Conservation (phyloP, 2,797 vertebrate genomes). For the Dendrocincla tyrannina region DNA sequence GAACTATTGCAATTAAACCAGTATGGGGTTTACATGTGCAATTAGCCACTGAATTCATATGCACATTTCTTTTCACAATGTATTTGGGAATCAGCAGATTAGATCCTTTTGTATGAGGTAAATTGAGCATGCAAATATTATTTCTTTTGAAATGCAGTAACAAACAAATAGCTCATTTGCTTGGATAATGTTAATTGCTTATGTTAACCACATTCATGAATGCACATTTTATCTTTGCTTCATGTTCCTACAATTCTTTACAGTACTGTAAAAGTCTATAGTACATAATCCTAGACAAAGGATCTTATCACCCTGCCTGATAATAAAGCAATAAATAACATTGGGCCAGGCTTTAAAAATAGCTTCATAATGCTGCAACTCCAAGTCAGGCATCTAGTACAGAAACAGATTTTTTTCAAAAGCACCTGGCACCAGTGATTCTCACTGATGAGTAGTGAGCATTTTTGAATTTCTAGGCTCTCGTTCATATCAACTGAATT, state of each 20-base stretch:
- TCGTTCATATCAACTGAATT: neutral
- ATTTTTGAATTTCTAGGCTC: neutral
- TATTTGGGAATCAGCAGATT: neutral
- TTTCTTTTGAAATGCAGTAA: slow-evolving; percentile 22
- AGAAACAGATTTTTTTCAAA: neutral
- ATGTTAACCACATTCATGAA: slow-evolving; percentile 15
- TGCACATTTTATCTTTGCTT: slow-evolving; percentile 4
- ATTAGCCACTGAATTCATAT: neutral
- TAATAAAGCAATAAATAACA: neutral
- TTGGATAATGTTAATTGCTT: slow-evolving; percentile 21
- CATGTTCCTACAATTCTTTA: slow-evolving; percentile 3
- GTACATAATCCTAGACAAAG: neutral
- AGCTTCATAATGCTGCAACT: neutral
- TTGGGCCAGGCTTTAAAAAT: neutral
- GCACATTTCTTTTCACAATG: neutral
- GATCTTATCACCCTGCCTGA: neutral
- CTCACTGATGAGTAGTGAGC: neutral
- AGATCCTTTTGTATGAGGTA: neutral
- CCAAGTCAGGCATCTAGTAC: neutral
- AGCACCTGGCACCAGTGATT: neutral
- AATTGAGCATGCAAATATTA: slow-evolving; percentile 16
- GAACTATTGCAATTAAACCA: neutral
- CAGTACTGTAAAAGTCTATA: neutral
- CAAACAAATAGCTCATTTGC: slow-evolving; percentile 32
- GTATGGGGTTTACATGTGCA: neutral